A percentile compares a stretch with the other conserved stretches of the same genome.
phyloP scores from a whole-genome alignment of 2,113 vertebrate species.

The Bothrops jararaca region DNA sequence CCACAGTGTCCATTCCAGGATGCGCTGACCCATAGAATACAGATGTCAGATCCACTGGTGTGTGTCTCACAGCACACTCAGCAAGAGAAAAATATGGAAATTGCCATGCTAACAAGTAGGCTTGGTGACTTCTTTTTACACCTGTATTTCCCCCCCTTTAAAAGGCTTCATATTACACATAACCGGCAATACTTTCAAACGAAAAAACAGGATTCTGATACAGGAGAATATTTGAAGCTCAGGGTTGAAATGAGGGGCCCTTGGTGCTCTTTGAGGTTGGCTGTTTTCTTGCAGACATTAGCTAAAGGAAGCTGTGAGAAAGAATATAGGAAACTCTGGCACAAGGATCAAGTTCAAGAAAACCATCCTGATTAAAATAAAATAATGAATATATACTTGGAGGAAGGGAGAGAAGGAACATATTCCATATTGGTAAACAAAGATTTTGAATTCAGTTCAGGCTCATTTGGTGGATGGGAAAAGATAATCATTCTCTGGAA shows the following conservation, averaged over 20 bases:
- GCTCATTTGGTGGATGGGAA: neutral
- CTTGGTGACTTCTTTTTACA: neutral
- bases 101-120: neutral
- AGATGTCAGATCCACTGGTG: neutral
- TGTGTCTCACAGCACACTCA: neutral
- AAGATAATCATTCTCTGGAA: neutral
- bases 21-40: too few species aligned
- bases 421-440: neutral
- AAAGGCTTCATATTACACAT: neutral
- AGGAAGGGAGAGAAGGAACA: neutral
- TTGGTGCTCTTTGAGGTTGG: neutral
- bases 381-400: neutral
- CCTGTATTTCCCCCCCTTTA: neutral
- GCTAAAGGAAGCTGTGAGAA: neutral
- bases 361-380: neutral
- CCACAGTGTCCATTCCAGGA: neutral
- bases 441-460: neutral
- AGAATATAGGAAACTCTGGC: neutral
- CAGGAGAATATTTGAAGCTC: neutral
- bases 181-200: neutral
- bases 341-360: neutral
- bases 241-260: neutral
- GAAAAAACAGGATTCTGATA: neutral
- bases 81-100: neutral
- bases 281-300: neutral